phyloP scores from a whole-genome alignment of 2,113 vertebrate species.

The Neotragus pygmaeus region DNA sequence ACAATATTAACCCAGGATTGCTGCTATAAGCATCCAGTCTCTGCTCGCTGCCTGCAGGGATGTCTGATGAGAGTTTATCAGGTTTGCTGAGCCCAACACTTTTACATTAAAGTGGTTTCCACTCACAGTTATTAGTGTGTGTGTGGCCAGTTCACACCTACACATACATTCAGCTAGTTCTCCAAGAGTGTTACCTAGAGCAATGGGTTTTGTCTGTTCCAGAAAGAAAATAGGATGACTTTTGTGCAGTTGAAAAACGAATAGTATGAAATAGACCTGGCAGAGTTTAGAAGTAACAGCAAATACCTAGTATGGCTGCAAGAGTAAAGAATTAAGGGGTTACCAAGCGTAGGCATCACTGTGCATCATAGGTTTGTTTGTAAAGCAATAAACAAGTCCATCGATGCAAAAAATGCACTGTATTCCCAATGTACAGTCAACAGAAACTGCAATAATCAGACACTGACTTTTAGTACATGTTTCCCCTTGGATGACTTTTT shows the following conservation, averaged over 20 bases:
- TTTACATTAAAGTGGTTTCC: constrained; percentile 70
- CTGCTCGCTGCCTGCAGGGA: constrained; percentile 49
- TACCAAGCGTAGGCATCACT: constrained; percentile 32
- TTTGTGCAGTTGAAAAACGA: constrained; percentile 32
- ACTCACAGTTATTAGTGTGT: constrained; percentile 68
- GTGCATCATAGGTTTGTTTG: neutral
- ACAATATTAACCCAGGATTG: constrained; percentile 64
- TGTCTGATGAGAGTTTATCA: constrained; percentile 43
- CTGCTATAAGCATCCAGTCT: constrained; percentile 50
- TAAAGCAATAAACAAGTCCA: neutral
- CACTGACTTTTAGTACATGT: neutral
- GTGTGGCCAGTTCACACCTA: neutral
- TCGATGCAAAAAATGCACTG: neutral
- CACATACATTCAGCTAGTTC: neutral
- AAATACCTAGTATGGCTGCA: neutral
- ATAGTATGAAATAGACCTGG: neutral
- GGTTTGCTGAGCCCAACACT: constrained; percentile 71
- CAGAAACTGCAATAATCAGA: neutral
- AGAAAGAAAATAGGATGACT: constrained; percentile 63
- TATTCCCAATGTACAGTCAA: neutral
- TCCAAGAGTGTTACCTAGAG: constrained; percentile 28
- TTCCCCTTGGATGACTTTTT: neutral
- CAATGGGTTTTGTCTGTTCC: constrained; percentile 54
- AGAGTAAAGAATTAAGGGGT: constrained; percentile 9
- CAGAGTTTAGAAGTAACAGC: neutral